A percentile compares a stretch with the other conserved stretches of the same genome.
Evolutionary conservation across 2,888 invertebrate genomes (phyloP).

Genomic region (Norana najaformis): DNA sequence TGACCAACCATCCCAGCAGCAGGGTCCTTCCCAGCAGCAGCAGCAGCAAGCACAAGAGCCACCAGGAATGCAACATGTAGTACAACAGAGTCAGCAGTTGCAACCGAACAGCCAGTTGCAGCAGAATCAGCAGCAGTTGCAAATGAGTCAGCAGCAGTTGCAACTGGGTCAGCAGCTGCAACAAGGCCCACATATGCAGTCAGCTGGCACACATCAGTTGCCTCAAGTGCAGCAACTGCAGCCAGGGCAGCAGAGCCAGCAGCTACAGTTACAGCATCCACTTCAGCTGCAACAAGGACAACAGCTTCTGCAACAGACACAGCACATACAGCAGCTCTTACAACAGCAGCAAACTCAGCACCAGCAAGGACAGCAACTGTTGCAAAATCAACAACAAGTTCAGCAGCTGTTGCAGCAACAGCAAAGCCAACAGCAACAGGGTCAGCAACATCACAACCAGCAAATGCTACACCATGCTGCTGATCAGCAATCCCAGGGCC

Average conservation of each 20-base stretch:
- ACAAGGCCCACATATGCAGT: slow-evolving; percentile 5
- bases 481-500: neutral
- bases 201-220: neutral
- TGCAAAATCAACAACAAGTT: neutral
- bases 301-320: slow-evolving; percentile 14
- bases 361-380: slow-evolving; percentile 7
- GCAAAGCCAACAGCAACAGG: neutral
- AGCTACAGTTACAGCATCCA: neutral
- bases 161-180: neutral
- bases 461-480: neutral
- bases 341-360: neutral
- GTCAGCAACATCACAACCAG: neutral
- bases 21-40: neutral
- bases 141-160: slow-evolving; percentile 10
- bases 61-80: neutral
- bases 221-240: neutral
- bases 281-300: slow-evolving; percentile 7
- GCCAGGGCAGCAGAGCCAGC: slow-evolving; percentile 8
- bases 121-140: slow-evolving; percentile 4
- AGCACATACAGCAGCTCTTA: neutral
- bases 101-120: neutral
- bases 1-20: neutral
- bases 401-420: slow-evolving; percentile 8
- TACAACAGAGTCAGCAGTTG: neutral
- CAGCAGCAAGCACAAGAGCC: neutral